phyloP scores from a whole-genome alignment of 2,797 vertebrate species.

The Spinus olivaceus region DNA sequence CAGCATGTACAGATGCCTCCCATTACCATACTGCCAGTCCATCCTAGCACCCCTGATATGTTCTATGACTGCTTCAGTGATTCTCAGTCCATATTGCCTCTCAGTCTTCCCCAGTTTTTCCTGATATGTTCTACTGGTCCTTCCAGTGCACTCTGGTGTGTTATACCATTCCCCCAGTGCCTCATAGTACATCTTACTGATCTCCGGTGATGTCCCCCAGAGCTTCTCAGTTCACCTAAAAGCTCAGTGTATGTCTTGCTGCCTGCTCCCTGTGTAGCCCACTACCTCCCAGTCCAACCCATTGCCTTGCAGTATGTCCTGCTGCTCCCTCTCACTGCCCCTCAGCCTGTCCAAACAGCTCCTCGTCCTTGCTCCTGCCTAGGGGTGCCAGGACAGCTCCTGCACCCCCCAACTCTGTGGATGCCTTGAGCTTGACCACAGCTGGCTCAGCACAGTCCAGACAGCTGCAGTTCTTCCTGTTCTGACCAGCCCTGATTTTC shows the following conservation, averaged over 20 bases:
- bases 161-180: not conserved
- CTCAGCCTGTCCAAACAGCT: not conserved
- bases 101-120: not conserved
- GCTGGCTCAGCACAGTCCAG: fast-evolving
- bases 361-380: not conserved
- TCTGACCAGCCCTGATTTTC: not conserved
- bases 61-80: not conserved
- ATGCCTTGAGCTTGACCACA: fast-evolving
- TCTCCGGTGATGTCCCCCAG: no score
- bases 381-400: not conserved
- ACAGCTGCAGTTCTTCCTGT: fast-evolving
- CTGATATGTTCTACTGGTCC: not conserved
- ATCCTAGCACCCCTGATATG: fast-evolving
- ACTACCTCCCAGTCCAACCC: not conserved
- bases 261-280: not conserved
- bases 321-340: not conserved
- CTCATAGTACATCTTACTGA: not conserved
- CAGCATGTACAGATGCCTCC: fast-evolving
- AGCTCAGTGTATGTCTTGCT: not conserved
- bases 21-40: fast-evolving
- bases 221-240: not conserved
- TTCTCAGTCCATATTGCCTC: not conserved
- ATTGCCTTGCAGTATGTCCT: not conserved
- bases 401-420: fast-evolving
- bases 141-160: not conserved